Evolutionary conservation across 2,797 vertebrate species (phyloP), one percentile per base, ranked within the genome.

Genomic region (Benthosema pterotum): DNA sequence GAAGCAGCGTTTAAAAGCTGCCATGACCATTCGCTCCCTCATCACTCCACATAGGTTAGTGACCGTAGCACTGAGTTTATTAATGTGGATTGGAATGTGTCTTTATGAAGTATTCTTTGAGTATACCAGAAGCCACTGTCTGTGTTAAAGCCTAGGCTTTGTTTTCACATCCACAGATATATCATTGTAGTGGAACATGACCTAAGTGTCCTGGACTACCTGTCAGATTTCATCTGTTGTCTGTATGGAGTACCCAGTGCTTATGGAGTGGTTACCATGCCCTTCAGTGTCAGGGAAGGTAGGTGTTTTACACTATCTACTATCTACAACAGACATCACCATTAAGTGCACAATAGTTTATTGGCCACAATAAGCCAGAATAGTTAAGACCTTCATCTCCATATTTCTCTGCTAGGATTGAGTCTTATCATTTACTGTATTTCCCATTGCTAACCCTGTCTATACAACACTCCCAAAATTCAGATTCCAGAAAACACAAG

Each of bases 231-330:
- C 75, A 99, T 99, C 92, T 99, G 97, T 94, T 98, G 96, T 71
- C 92, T 99, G 63, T 99, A 99, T 32, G 97, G 97, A 11, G 96
- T 99, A 38, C 97, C 97, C 63, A 98, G 97, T 51, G 96, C 96
- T 65, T 99, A 99, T 0, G 97, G 97, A n/a, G 97, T 99, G 6
- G 97, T 99, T 78, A 99, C 97, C 58, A 99, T 99, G 97, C 97
- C 97, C 86, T 99, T 99, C 92, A 98, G 97, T n/a, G 97, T 99
- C 78, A 87, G 97, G 86, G 97, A 99, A 95, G 97, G 97, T 99
- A 67, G 65, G 11, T 2, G 18, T 17, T 17, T 9, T 2, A 38
- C 32, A 8, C 32, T 38, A 38, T 9, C 32, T 38, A 22, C 28
- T 6, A 15, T 19, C 6, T 22, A 49, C 60, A n/a, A 32, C n/a